phyloP scores from a whole-genome alignment of 2,888 invertebrate species.

The Panzeria rudis region DNA sequence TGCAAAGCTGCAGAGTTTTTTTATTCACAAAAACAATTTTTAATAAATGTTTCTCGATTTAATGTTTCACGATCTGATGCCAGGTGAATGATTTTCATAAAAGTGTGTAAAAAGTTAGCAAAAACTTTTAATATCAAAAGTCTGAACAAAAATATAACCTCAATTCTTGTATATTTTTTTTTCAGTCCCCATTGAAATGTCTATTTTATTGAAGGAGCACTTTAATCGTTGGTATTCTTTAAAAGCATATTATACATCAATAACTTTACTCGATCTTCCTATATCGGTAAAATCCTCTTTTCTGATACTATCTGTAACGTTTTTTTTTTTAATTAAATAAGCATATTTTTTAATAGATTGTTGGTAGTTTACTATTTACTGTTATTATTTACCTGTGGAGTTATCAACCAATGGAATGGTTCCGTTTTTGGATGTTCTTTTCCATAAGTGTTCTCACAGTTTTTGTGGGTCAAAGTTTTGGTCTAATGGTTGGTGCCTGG shows the following conservation, averaged over 20 bases:
- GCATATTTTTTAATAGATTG: slow-evolving; percentile 83
- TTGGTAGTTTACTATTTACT: slow-evolving; percentile 89
- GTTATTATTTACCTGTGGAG: slow-evolving; percentile 94
- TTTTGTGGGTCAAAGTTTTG: slow-evolving; percentile 96
- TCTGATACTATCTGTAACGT: neutral
- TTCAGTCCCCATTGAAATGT: slow-evolving; percentile 90
- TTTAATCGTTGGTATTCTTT: slow-evolving; percentile 95
- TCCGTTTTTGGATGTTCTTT: slow-evolving; percentile 93
- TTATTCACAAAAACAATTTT: too few relatives aligned
- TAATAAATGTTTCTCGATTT: too few relatives aligned
- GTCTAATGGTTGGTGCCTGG: slow-evolving; percentile 95
- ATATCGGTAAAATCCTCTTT: slow-evolving; percentile 87
- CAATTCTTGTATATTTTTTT: slow-evolving; percentile 15
- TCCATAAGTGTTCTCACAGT: slow-evolving; percentile 91
- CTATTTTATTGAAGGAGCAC: slow-evolving; percentile 91
- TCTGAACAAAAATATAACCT: neutral
- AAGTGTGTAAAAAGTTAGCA: too few relatives aligned
- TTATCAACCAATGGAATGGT: slow-evolving; percentile 91
- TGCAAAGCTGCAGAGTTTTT: too few relatives aligned
- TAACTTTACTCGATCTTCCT: slow-evolving; percentile 91
- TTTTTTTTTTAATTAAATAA: neutral
- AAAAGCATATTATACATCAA: slow-evolving; percentile 91
- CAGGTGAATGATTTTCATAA: too few relatives aligned
- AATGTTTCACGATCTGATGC: too few relatives aligned
- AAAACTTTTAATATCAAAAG: neutral